Base-by-base conservation (phyloP, 2,113 vertebrate species). In the Merops nubicus region DNA sequence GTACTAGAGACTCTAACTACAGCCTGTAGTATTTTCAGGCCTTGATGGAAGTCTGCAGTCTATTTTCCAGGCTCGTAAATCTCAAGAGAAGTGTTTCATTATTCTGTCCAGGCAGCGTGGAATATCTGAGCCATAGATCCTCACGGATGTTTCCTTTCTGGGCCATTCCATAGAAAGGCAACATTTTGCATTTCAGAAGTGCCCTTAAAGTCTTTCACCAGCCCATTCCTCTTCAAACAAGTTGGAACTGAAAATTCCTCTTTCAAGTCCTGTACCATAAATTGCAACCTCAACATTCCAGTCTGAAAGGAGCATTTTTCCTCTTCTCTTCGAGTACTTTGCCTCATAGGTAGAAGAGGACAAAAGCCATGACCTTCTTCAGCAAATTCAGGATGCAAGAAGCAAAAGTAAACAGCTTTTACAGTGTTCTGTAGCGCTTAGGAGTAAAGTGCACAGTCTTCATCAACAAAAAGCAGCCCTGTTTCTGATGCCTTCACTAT, bases 71-170 rank as follows among this genome's bases (percentile, higher is more conserved):
- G 91, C 96, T 97, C 80, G 6, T 97, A 98, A 98, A 98, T 97
- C 94, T 96, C 96, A 23, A 21, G 92, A 97, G 96, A 98, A 98
- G 97, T 98, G 98, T 98, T 98, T 98, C 98, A 98, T 98, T 98
- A 98, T 96, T 98, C 96, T 92, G 73, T 76, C 95, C 95, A 92
- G 91, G 96, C 93, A 63, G 95, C 25, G 74, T 81, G 67, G 87
- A 98, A 96, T 97, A 97, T 91, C 95, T 96, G 90, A 97, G 93
- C 89, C 17, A 18, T 97, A 98, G 97, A 98, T 97, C 95, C 96
- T 97, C 96, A 92, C 4, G 90, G 95, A 97, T 93, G 92, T 95
- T 97, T 93, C 93, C 95, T 95, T 97, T 97, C 90, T 83, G 83
- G 89, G 51, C 83, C 57, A 60, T 92, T 96, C 96, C 89, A 76